These are phyloP conservation scores for Myopa testacea DNA, from an alignment of 2,888 invertebrate species.

Conservation along the genomic window DNA sequence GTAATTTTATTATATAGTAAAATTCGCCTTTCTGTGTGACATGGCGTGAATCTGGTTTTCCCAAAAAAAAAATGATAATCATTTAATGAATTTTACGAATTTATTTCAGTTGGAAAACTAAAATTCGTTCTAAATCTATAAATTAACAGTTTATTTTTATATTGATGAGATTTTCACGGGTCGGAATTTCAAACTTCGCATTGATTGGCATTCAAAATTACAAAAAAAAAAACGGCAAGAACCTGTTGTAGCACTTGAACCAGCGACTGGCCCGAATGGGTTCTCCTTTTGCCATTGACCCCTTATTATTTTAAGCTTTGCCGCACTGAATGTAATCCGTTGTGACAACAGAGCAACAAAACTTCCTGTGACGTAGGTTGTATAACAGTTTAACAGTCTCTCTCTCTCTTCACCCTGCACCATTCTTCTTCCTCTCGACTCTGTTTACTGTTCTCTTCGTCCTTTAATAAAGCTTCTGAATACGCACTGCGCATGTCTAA, in stretches of 20 bases:
- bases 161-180: no score
- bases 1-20: no score
- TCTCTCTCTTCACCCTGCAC: not conserved
- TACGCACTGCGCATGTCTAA: not conserved
- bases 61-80: no score
- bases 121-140: no score
- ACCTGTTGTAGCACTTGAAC: not conserved
- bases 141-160: no score
- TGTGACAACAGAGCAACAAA: not conserved
- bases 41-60: no score
- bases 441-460: not conserved
- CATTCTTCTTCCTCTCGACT: not conserved
- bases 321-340: not conserved
- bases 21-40: no score
- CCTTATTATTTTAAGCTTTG: not conserved
- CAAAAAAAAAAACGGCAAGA: not conserved
- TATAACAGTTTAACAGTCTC: conserved; percentile 31
- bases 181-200: no score
- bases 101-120: no score
- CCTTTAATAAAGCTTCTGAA: not conserved
- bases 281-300: conserved; percentile 6
- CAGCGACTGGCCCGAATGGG: not conserved
- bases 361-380: conserved; percentile 4
- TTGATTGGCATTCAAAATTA: no score
- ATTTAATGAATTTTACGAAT: no score